These are phyloP conservation scores for Zoanthus gigantus DNA, from an alignment of 92 coral and sea anemone genomes.

Conservation along the genomic window DNA sequence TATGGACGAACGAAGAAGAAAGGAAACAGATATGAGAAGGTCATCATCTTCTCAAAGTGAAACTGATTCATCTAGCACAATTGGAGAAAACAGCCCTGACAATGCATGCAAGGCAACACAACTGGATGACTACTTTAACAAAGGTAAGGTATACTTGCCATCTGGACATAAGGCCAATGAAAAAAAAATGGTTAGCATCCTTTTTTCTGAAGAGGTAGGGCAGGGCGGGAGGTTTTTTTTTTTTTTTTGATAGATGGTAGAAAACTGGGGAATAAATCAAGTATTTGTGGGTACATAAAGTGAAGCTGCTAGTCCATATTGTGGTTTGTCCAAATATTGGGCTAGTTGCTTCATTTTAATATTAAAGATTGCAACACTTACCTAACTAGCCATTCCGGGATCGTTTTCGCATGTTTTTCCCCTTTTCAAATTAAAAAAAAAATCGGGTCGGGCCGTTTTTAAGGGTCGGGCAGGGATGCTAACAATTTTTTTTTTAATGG, in stretches of 20 bases:
- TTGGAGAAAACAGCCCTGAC: slow-evolving; percentile 17
- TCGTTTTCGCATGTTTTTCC: slow-evolving; percentile 14
- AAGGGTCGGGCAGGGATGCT: slow-evolving; percentile 17
- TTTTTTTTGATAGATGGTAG: slow-evolving; percentile 12
- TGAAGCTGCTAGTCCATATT: slow-evolving; percentile 14
- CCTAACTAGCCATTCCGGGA: slow-evolving; percentile 16
- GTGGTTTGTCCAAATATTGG: slow-evolving; percentile 14
- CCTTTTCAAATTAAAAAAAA: slow-evolving; percentile 10
- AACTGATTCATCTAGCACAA: not conserved
- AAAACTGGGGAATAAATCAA: slow-evolving; percentile 12
- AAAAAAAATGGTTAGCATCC: slow-evolving; percentile 12
- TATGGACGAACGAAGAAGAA: slow-evolving; percentile 61
- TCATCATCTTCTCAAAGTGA: slow-evolving; percentile 3
- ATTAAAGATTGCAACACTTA: slow-evolving; percentile 12
- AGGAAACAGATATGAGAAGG: slow-evolving; percentile 8
- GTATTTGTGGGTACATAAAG: slow-evolving; percentile 13
- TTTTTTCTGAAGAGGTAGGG: slow-evolving; percentile 14
- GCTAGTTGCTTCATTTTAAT: slow-evolving; percentile 12
- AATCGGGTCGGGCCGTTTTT: slow-evolving; percentile 14
- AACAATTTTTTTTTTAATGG: slow-evolving; percentile 4
- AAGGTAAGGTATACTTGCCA: slow-evolving; percentile 19
- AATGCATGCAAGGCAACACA: slow-evolving; percentile 13
- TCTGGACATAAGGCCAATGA: slow-evolving; percentile 14
- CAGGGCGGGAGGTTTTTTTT: slow-evolving; percentile 14
- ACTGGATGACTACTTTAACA: slow-evolving; percentile 22